Conservation (phyloP, 2,888 invertebrate genomes). For the Macaria liturata region DNA sequence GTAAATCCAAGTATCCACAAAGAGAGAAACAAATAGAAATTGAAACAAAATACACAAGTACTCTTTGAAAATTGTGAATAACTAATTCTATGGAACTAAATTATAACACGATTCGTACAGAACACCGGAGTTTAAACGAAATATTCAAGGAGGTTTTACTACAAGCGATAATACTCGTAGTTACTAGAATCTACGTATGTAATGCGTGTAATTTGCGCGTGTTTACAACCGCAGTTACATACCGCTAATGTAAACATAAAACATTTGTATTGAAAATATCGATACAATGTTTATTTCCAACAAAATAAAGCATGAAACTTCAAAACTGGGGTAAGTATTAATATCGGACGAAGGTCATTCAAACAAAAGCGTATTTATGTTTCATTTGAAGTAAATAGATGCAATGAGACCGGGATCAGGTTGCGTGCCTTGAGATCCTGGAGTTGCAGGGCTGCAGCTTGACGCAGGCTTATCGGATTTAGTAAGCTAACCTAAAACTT, state of each 20-base stretch:
- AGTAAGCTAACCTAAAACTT: too few species aligned
- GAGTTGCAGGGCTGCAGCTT: neutral
- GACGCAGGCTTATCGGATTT: constrained; percentile 5
- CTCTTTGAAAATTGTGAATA: too few species aligned
- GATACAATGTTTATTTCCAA: constrained; percentile 32
- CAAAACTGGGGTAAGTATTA: constrained; percentile 36
- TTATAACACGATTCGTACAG: too few species aligned
- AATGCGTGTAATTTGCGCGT: constrained; percentile 5
- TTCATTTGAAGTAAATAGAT: constrained; percentile 30
- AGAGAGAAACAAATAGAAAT: too few species aligned
- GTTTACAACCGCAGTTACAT: constrained; percentile 12
- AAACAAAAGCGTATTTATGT: constrained; percentile 36
- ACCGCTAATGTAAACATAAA: constrained; percentile 23
- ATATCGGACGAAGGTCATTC: constrained; percentile 35
- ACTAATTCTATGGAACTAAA: too few species aligned
- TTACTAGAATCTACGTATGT: neutral
- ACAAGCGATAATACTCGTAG: neutral
- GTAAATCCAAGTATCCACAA: too few species aligned
- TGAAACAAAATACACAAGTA: too few species aligned
- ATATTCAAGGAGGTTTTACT: too few species aligned
- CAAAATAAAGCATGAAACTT: constrained; percentile 26
- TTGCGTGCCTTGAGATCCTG: constrained; percentile 16
- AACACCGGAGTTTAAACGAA: too few species aligned
- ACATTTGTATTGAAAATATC: constrained; percentile 31
- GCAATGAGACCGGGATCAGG: constrained; percentile 21